phyloP scores from a whole-genome alignment of 2,888 invertebrate species.

The Drosophila crucigera region DNA sequence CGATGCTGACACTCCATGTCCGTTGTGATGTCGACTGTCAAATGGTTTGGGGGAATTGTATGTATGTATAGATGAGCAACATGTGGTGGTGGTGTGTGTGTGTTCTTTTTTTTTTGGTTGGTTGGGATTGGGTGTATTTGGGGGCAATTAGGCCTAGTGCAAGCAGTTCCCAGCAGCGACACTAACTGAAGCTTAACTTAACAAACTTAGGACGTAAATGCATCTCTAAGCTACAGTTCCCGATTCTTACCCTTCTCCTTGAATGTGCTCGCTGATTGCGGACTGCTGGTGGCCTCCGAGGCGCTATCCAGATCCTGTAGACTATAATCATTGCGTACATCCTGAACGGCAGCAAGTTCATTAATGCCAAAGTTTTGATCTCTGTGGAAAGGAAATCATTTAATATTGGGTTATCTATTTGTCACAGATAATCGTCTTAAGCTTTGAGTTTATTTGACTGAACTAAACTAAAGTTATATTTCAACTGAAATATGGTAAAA shows the following conservation, averaged over 20 bases:
- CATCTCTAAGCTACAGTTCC: constrained; percentile 11
- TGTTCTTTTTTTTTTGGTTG: constrained; percentile 19
- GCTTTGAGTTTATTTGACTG: not conserved
- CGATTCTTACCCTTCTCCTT: constrained; percentile 88
- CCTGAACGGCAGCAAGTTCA: constrained; percentile 86
- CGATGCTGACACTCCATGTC: constrained; percentile 85
- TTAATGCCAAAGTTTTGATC: constrained; percentile 88
- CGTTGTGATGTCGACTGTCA: constrained; percentile 84
- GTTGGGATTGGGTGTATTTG: constrained; percentile 27
- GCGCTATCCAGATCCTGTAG: constrained; percentile 87
- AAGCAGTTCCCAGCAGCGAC: constrained; percentile 76
- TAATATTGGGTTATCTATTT: not conserved
- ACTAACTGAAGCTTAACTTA: constrained; percentile 66
- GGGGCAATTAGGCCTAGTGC: constrained; percentile 69
- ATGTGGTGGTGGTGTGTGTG: constrained; percentile 19
- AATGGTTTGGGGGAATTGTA: constrained; percentile 44
- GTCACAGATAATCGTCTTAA: not conserved
- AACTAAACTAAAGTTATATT: not conserved
- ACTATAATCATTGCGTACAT: constrained; percentile 87
- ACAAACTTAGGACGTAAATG: constrained; percentile 3
- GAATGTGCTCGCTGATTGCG: constrained; percentile 86
- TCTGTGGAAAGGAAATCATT: constrained; percentile 76
- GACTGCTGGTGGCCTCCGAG: constrained; percentile 76
- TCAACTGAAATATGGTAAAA: not conserved
- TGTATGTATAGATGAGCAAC: constrained; percentile 42